Evolutionary conservation across 1,140 invertebrate species (phyloP).

Genomic region (Triops cancriformis): DNA sequence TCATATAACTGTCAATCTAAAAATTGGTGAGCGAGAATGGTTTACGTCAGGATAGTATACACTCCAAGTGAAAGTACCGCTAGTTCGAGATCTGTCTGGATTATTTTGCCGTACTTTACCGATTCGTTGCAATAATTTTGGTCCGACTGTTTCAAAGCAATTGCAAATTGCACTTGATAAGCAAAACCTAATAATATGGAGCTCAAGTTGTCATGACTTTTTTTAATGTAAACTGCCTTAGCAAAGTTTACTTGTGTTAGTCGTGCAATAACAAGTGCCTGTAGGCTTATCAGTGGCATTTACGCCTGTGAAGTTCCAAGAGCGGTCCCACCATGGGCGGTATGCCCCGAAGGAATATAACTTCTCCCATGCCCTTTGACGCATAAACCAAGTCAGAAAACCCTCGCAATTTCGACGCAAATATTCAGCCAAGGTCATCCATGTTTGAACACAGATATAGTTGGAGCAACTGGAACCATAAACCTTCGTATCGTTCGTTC

Average conservation of each 20-base stretch:
- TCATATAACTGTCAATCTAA: background rate
- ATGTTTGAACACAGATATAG: background rate
- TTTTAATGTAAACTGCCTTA: too few species aligned
- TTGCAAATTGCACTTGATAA: background rate
- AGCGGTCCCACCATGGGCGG: background rate
- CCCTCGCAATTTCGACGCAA: background rate
- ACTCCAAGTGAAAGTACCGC: background rate
- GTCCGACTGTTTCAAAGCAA: background rate
- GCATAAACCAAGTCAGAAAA: too few species aligned
- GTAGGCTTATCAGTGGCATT: background rate
- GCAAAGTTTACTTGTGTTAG: background rate
- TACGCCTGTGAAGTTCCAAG: background rate
- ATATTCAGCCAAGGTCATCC: background rate
- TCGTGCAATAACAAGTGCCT: background rate
- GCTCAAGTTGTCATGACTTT: too few species aligned
- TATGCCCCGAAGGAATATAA: background rate
- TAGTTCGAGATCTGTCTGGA: background rate
- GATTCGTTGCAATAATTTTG: background rate
- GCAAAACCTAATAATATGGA: too few species aligned
- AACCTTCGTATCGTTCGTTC: background rate
- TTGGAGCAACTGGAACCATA: background rate
- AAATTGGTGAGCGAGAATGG: background rate
- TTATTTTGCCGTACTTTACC: background rate
- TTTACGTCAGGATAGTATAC: background rate
- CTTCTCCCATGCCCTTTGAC: background rate